Evolutionary conservation across 2,888 invertebrate genomes (phyloP).

Genomic region (Erebia ligea): DNA sequence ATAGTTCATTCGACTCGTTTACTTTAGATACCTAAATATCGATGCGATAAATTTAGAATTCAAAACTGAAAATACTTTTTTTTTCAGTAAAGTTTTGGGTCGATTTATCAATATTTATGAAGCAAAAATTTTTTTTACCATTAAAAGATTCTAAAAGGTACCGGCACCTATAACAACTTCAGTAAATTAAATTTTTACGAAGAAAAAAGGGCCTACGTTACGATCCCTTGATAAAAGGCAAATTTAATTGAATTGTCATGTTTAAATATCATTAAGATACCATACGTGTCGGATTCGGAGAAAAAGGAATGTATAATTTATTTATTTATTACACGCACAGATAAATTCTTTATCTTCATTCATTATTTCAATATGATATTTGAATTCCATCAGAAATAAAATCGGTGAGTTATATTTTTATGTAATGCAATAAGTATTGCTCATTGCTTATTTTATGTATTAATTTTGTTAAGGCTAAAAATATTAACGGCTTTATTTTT

Average conservation of each 20-base stretch:
- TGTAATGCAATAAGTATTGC: too few relatives aligned
- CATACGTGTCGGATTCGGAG: background rate
- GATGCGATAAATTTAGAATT: slow-evolving; percentile 19
- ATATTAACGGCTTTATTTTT: too few relatives aligned
- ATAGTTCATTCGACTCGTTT: slow-evolving; percentile 17
- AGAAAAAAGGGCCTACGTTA: background rate
- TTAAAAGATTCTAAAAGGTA: slow-evolving; percentile 10
- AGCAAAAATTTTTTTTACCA: background rate
- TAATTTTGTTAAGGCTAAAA: background rate
- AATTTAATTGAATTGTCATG: slow-evolving; percentile 17
- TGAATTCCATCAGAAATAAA: too few relatives aligned
- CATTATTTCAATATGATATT: background rate
- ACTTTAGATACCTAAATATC: slow-evolving; percentile 22
- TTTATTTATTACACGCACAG: background rate
- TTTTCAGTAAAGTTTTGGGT: slow-evolving; percentile 18
- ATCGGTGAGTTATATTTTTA: too few relatives aligned
- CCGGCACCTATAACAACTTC: background rate
- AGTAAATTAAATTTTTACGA: background rate
- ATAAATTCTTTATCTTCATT: background rate
- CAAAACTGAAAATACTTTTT: slow-evolving; percentile 9
- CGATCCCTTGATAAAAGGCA: background rate
- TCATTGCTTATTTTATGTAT: background rate
- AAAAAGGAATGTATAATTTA: background rate
- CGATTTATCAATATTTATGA: slow-evolving; percentile 21
- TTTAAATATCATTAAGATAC: background rate